Evolutionary conservation across 1,140 invertebrate genomes (phyloP).

Genomic region (Contarinia nasturtii): DNA sequence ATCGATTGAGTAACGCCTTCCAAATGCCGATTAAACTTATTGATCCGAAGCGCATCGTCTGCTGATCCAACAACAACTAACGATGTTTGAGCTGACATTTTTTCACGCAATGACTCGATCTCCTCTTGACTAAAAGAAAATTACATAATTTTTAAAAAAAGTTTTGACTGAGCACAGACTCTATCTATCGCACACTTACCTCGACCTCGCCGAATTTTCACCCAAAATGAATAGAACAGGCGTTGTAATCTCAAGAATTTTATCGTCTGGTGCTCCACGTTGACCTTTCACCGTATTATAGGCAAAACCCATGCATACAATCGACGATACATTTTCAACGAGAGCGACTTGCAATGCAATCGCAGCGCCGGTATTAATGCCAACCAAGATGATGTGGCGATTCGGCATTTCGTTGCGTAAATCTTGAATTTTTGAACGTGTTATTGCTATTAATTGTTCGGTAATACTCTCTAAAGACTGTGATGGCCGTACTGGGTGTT

Average conservation of each 20-base stretch:
- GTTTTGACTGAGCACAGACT: no score
- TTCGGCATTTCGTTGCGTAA: slow-evolving; percentile 42
- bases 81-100: slow-evolving; percentile 54
- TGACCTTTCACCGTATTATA: slow-evolving; percentile 52
- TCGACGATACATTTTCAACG: slow-evolving; percentile 45
- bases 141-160: neutral
- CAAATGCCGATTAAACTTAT: slow-evolving; percentile 42
- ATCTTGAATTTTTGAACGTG: slow-evolving; percentile 48
- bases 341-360: slow-evolving; percentile 48
- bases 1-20: slow-evolving; percentile 65
- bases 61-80: slow-evolving; percentile 66
- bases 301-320: slow-evolving; percentile 66
- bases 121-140: slow-evolving; percentile 39
- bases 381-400: slow-evolving; percentile 56
- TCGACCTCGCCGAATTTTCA: slow-evolving; percentile 39
- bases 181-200: no score
- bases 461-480: slow-evolving; percentile 19
- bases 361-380: slow-evolving; percentile 54
- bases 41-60: slow-evolving; percentile 56
- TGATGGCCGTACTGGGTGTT: slow-evolving; percentile 12
- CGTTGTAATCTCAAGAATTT: slow-evolving; percentile 47
- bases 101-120: slow-evolving; percentile 54
- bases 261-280: slow-evolving; percentile 61
- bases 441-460: slow-evolving; percentile 49
- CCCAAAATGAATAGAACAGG: slow-evolving; percentile 68